phyloP scores from a whole-genome alignment of 2,797 vertebrate species.

The Leucoraja ocellata region DNA sequence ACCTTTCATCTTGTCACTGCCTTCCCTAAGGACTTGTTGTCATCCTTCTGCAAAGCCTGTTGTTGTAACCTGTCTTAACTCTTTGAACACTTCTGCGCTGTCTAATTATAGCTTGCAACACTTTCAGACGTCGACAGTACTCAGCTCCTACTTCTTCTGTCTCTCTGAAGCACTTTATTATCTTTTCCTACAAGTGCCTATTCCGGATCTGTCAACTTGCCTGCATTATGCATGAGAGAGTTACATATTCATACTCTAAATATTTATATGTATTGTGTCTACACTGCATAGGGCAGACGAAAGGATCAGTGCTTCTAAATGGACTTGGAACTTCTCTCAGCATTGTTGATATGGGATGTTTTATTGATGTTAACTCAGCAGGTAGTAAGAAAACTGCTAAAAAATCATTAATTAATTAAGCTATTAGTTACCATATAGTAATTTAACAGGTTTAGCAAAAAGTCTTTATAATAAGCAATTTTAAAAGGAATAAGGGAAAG shows the following conservation, averaged over 20 bases:
- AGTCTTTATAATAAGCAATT: neutral
- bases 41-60: conserved; percentile 40
- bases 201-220: conserved; percentile 64
- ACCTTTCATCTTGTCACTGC: conserved; percentile 41
- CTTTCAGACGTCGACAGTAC: conserved; percentile 64
- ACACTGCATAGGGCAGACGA: neutral
- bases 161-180: conserved; percentile 75
- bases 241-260: conserved; percentile 38
- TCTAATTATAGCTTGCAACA: conserved; percentile 74
- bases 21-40: conserved; percentile 39
- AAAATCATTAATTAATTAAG: neutral
- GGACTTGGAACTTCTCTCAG: neutral
- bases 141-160: conserved; percentile 75
- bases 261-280: conserved; percentile 37
- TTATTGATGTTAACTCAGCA: neutral
- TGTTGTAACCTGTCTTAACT: conserved; percentile 60
- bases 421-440: neutral
- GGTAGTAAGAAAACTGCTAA: neutral
- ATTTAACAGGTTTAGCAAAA: neutral
- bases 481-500: neutral
- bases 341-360: neutral
- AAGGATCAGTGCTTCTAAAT: conserved; percentile 7
- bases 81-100: conserved; percentile 66
- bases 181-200: conserved; percentile 69
- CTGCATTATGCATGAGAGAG: conserved; percentile 33